Percentiles rank a stretch among this genome's conserved stretches.
These are phyloP conservation scores for Macrosteles quadrilineatus DNA, from an alignment of 1,140 invertebrate species.

Conservation along the genomic window DNA sequence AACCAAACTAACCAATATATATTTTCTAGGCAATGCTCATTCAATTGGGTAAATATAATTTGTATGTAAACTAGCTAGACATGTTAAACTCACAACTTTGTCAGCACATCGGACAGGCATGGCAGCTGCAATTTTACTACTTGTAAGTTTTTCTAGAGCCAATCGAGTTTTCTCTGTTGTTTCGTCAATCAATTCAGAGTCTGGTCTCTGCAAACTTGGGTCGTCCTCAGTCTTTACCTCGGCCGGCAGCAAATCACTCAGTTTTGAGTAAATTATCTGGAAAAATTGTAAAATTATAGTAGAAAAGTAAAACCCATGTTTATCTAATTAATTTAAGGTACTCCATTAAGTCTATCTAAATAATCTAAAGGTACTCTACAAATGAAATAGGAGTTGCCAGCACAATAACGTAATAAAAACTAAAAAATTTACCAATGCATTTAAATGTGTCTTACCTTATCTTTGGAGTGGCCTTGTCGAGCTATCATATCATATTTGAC, in stretches of 20 bases:
- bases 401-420: too few relatives aligned
- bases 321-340: too few relatives aligned
- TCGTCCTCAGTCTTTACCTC: constrained; percentile 92
- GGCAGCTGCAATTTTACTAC: constrained; percentile 88
- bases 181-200: constrained; percentile 82
- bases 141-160: constrained; percentile 84
- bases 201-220: constrained; percentile 80
- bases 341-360: too few relatives aligned
- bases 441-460: constrained; percentile 67
- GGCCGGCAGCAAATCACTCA: constrained; percentile 90
- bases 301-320: background rate
- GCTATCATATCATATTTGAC: constrained; percentile 97
- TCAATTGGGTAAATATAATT: too few relatives aligned
- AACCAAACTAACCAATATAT: too few relatives aligned
- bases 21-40: too few relatives aligned
- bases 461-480: constrained; percentile 91
- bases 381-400: too few relatives aligned
- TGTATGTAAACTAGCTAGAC: too few relatives aligned
- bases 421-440: too few relatives aligned
- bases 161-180: constrained; percentile 82
- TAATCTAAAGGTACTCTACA: too few relatives aligned
- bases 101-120: constrained; percentile 92
- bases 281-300: constrained; percentile 40
- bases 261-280: constrained; percentile 93
- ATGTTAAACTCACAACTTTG: constrained; percentile 58